Conservation (phyloP, 2,888 invertebrate species). For the Cotesia congregata region DNA sequence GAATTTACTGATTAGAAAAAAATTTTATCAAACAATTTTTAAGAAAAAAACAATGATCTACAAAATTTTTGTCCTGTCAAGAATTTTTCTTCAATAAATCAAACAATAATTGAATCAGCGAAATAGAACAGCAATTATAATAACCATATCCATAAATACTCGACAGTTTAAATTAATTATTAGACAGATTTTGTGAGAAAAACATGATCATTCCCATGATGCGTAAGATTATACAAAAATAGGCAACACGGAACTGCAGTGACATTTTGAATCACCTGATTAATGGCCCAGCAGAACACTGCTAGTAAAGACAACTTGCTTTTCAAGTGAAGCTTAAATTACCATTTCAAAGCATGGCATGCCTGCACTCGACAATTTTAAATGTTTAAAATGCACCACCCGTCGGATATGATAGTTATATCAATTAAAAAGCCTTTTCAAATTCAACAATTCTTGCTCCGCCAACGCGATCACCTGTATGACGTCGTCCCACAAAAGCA, state of each 20-base stretch:
- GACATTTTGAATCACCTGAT: neutral
- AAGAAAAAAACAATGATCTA: too few relatives aligned
- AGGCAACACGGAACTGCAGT: slow-evolving; percentile 1
- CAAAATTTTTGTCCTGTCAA: too few relatives aligned
- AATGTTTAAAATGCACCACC: too few relatives aligned
- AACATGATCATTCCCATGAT: neutral
- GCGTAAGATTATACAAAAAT: neutral
- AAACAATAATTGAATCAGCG: neutral
- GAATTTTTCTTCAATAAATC: neutral
- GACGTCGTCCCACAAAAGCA: slow-evolving; percentile 56
- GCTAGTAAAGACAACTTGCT: too few relatives aligned
- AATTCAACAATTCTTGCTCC: slow-evolving; percentile 15
- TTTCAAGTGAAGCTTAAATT: too few relatives aligned
- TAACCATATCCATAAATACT: neutral
- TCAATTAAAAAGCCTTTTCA: too few relatives aligned
- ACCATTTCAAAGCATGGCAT: too few relatives aligned
- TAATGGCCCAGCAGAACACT: neutral
- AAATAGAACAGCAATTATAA: slow-evolving; percentile 1
- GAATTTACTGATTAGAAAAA: neutral
- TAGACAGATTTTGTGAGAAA: neutral
- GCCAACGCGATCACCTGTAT: slow-evolving; percentile 66
- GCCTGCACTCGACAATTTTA: too few relatives aligned
- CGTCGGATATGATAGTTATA: too few relatives aligned
- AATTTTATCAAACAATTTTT: neutral
- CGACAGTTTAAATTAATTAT: neutral